Base-by-base conservation (phyloP, 2,888 invertebrate species). In the Tipula unca region DNA sequence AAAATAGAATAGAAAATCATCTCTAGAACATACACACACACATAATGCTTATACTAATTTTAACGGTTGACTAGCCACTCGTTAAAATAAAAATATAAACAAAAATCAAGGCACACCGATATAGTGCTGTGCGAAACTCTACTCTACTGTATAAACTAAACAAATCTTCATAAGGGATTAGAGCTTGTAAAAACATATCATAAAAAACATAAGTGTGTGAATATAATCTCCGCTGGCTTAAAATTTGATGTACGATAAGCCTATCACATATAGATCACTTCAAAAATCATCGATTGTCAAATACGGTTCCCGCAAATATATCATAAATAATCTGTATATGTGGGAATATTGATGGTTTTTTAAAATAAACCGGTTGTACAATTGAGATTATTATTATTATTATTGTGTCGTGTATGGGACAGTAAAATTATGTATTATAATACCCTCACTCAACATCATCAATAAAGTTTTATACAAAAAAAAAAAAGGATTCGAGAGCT, bases 21-120 rank as follows among this genome's bases (percentile, higher is more conserved):
- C 69, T 69, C 25, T 25, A 48, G 39, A n/a, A n/a, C n/a, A n/a
- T 39, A 39, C 39, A 48, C 48, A 48, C n/a, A 48, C 10, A 69
- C 13, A 25, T 3, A 69, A 25, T 54, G 13, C 25, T 69, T 69
- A 69, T 69, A 69, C 69, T 69, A 69, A 69, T 69, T 69, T 69
- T 69, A 69, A 69, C 69, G 69, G 69, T 69, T 69, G 69, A 69
- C 69, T 69, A 69, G 69, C 69, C 69, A 69, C 69, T 69, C 69
- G 69, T 69, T 69, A 69, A 69, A 69, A 69, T 69, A 20, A 20
- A 48, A 69, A 69, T 25, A 69, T 69, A 69, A 69, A 69, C 25
- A 69, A 69, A 69, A 20, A 69, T 69, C 69, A 48, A 17, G 17
- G 17, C 48, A 48, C 48, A 48, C 13, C 13, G 32, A 32, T 4